Evolutionary conservation across 2,113 vertebrate species (phyloP), one percentile per base, ranked within the genome.

Genomic region (Aphelocoma coerulescens): DNA sequence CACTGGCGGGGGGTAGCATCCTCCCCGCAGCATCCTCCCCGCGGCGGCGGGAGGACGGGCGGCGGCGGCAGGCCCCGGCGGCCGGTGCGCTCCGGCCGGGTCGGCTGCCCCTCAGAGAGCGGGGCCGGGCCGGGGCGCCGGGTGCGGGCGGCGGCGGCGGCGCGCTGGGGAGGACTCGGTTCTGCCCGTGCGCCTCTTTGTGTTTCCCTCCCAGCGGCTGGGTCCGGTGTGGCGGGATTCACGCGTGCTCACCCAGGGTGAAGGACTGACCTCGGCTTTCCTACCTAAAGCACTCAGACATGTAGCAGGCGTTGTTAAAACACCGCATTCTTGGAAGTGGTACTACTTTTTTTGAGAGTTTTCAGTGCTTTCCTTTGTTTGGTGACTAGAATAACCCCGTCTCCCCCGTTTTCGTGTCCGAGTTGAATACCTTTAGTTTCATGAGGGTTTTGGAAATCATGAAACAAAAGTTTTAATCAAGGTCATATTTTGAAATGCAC

Each of bases 241-340:
- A 12, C 28, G 51, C 9, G 2, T 27, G 33, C 46, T 32, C 54
- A 4, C 4, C 9, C 80, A 0, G 33, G 27, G 9, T 1, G 67
- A 24, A 27, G 73, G 37, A 67, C 43, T 2, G 55, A 16, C 20
- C 35, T 2, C 9, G 52, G 30, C 33, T 87, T 7, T n/a, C 27
- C 69, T 26, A 0, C 57, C 49, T 33, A 9, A 21, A 58, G 30
- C 58, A 0, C 49, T 55, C 52, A 0, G 23, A 5, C 52, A 0
- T 10, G 65, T 2, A 20, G 10, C 2, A 23, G 44, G 30, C 11
- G 12, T 43, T 32, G 55, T 18, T 35, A 41, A 54, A 23, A 13
- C 26, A 6, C 8, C 6, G 37, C 20, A 0, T 14, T 63, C 84
- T 55, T 78, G 48, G 22, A 54, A 67, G 37, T 9, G 69, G 32